phyloP scores from a whole-genome alignment of 1,140 invertebrate species.

The Ceratosolen fusciceps region DNA sequence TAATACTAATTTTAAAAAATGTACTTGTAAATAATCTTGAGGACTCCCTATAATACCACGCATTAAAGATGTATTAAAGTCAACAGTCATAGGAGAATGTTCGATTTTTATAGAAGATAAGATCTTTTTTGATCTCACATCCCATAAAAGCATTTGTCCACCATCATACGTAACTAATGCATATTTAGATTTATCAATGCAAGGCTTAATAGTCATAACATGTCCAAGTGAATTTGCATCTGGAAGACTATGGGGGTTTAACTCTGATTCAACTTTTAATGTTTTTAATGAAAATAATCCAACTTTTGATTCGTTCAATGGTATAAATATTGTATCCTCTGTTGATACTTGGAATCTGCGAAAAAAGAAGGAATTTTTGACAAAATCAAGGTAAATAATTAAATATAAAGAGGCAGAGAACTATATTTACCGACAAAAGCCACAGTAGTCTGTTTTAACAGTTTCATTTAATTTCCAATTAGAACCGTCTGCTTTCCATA shows the following conservation, averaged over 20 bases:
- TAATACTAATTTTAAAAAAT: conserved; percentile 67
- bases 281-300: conserved; percentile 75
- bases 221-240: conserved; percentile 71
- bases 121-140: conserved; percentile 73
- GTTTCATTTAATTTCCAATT: conserved; percentile 74
- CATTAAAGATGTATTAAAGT: conserved; percentile 76
- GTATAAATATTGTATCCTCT: conserved; percentile 75
- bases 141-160: conserved; percentile 79
- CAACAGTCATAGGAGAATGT: conserved; percentile 79
- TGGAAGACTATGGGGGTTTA: conserved; percentile 64
- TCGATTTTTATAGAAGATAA: conserved; percentile 75
- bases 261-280: conserved; percentile 69
- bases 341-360: conserved; percentile 69
- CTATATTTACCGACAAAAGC: conserved; percentile 73
- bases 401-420: background rate
- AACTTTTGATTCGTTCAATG: conserved; percentile 77
- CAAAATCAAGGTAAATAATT: background rate
- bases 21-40: conserved; percentile 74
- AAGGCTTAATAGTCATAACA: conserved; percentile 76
- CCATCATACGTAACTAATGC: conserved; percentile 78
- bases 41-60: conserved; percentile 78
- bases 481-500: conserved; percentile 76
- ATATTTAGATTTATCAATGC: conserved; percentile 72
- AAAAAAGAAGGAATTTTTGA: conserved; percentile 11
- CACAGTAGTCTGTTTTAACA: conserved; percentile 74